Base-by-base conservation (phyloP, 37 sponge, comb jelly and placozoan genomes). In the Theonella swinhoei region DNA sequence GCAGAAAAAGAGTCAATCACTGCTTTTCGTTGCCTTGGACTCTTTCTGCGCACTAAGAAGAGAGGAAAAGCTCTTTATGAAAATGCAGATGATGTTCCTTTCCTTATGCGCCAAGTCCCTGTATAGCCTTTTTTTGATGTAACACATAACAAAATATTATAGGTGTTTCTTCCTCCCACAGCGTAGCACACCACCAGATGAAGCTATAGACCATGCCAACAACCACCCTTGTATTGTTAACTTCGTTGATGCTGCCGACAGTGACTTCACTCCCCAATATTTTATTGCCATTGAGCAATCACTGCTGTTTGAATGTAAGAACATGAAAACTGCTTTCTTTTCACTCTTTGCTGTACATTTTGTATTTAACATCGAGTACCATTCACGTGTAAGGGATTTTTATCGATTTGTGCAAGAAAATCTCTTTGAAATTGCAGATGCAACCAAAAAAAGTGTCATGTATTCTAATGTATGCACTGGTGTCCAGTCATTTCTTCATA, bases 401-500 rank as follows among this genome's bases (percentile, higher is more conserved):
- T 42, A 43, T 23, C 42, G n/a, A 23, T 75, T 75, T 42, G 58
- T 75, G 23, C 76, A 75, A 42, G 76, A 75, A 33, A 75, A 75
- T 8, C 7, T 72, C 20, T 36, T 72, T 36, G 39, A 72, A 19
- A 72, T 72, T 24, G n/a, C 25, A 9, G n/a, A n/a, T n/a, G n/a
- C n/a, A n/a, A n/a, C n/a, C n/a, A n/a, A n/a, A n/a, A n/a, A n/a
- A n/a, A n/a, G n/a, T n/a, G n/a, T n/a, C n/a, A n/a, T n/a, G n/a
- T n/a, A n/a, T n/a, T n/a, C n/a, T n/a, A n/a, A n/a, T n/a, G n/a
- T n/a, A n/a, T n/a, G n/a, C n/a, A n/a, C n/a, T n/a, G n/a, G n/a
- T n/a, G n/a, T n/a, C n/a, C n/a, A n/a, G n/a, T n/a, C n/a, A n/a
- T n/a, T n/a, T n/a, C n/a, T n/a, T n/a, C n/a, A n/a, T n/a, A n/a